Conservation (phyloP, 2,113 vertebrate genomes). For the Hydrolagus affinis region DNA sequence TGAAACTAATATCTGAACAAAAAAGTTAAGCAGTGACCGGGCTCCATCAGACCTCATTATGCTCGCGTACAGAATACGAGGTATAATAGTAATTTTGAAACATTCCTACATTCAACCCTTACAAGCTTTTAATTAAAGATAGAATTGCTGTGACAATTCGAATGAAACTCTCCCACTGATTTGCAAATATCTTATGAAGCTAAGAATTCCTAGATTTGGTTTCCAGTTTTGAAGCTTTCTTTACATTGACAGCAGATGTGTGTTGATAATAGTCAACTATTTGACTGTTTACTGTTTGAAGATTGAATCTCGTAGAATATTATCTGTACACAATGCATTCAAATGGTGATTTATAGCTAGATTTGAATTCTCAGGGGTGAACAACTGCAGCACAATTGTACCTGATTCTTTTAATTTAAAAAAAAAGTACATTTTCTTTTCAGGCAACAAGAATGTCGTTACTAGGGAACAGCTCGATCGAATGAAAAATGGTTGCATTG, state of each 20-base stretch:
- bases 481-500: conserved; percentile 96
- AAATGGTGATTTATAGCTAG: not conserved
- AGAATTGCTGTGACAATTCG: not conserved
- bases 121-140: not conserved
- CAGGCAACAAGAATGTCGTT: conserved; percentile 96
- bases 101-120: not conserved
- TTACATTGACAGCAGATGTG: not conserved
- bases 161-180: not conserved
- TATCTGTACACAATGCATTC: not conserved
- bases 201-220: not conserved
- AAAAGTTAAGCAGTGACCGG: not conserved
- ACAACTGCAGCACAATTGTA: not conserved
- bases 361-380: not conserved
- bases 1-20: not conserved
- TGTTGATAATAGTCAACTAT: not conserved
- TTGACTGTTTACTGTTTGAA: no score
- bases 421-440: conserved; percentile 32
- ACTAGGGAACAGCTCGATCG: conserved; percentile 88
- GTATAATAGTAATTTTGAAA: not conserved
- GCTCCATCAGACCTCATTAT: not conserved
- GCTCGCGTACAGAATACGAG: not conserved
- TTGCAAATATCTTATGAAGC: no score
- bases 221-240: not conserved
- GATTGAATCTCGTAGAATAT: not conserved
- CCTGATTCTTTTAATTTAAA: not conserved